Evolutionary conservation across 2,888 invertebrate genomes (phyloP).

Genomic region (Merodon equestris): DNA sequence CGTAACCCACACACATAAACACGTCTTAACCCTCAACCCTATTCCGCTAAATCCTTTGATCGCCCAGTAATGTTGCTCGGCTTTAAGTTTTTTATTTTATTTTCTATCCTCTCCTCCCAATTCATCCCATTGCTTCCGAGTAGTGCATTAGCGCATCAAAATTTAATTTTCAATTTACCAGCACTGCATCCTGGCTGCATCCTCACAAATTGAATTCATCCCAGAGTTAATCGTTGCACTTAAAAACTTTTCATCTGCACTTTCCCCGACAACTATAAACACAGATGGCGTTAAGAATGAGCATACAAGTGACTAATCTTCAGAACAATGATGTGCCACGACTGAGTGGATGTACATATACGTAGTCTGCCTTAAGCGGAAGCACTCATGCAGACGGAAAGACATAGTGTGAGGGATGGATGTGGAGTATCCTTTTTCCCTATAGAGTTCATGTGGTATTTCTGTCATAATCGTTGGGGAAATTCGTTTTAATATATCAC

Average conservation of each 20-base stretch:
- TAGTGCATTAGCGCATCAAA: slow-evolving; percentile 59
- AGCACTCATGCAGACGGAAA: slow-evolving; percentile 5
- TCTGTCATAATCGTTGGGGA: slow-evolving; percentile 36
- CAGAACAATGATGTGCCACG: slow-evolving; percentile 40
- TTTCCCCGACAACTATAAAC: slow-evolving; percentile 22
- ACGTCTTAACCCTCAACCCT: slow-evolving; percentile 53
- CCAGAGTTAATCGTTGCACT: slow-evolving; percentile 49
- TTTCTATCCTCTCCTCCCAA: too few relatives aligned
- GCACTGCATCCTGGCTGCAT: neutral
- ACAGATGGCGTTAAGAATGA: neutral
- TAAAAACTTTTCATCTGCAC: slow-evolving; percentile 31
- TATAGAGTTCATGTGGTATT: neutral
- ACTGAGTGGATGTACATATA: slow-evolving; percentile 11
- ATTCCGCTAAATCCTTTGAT: slow-evolving; percentile 58
- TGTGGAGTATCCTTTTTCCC: slow-evolving; percentile 9
- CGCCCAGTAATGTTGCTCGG: slow-evolving; percentile 11
- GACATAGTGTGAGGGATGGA: too few relatives aligned
- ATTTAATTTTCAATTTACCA: slow-evolving; percentile 64
- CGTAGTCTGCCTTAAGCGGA: slow-evolving; percentile 22
- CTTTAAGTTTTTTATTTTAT: too few relatives aligned
- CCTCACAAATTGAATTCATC: slow-evolving; percentile 15
- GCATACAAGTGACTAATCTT: slow-evolving; percentile 57
- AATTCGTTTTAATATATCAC: slow-evolving; percentile 58
- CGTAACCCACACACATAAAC: slow-evolving; percentile 32
- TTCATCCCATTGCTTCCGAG: too few relatives aligned